Percentiles rank a stretch among this genome's conserved stretches.
Evolutionary conservation across 2,888 invertebrate species (phyloP).

Genomic region (Tenthredo scrophulariae): DNA sequence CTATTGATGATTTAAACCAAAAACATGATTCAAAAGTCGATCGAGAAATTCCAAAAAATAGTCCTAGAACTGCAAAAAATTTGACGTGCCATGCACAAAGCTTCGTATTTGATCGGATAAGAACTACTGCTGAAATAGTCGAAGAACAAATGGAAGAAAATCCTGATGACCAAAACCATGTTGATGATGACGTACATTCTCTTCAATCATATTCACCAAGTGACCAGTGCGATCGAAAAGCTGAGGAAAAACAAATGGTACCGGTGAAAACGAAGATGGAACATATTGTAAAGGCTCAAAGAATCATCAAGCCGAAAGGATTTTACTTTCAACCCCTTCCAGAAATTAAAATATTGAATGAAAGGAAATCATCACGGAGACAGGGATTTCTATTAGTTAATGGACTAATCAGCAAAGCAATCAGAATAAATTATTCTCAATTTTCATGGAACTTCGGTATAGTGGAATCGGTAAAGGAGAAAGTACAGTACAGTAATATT

Average conservation of each 20-base stretch:
- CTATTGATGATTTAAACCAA: background rate
- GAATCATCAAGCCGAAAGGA: constrained; percentile 26
- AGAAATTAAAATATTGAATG: constrained; percentile 35
- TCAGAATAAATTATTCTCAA: constrained; percentile 39
- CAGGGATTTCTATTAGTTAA: constrained; percentile 36
- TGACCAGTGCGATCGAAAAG: constrained; percentile 3
- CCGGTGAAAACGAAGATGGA: constrained; percentile 33
- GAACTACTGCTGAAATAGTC: constrained; percentile 22
- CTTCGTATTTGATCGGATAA: background rate
- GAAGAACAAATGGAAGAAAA: constrained; percentile 28
- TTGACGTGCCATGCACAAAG: constrained; percentile 7
- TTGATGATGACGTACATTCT: constrained; percentile 6
- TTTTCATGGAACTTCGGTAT: constrained; percentile 40
- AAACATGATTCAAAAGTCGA: background rate
- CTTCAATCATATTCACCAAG: background rate
- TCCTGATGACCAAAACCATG: constrained; percentile 23
- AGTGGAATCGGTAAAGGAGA: background rate
- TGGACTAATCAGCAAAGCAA: constrained; percentile 41
- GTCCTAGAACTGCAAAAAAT: constrained; percentile 21
- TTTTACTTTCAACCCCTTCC: constrained; percentile 39
- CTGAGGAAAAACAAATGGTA: constrained; percentile 23
- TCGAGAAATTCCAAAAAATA: constrained; percentile 35
- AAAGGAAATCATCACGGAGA: constrained; percentile 32
- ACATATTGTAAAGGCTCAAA: constrained; percentile 19
- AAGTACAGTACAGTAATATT: constrained; percentile 24